phyloP scores from a whole-genome alignment of 1,140 invertebrate genomes.

The Anoplophora glabripennis region DNA sequence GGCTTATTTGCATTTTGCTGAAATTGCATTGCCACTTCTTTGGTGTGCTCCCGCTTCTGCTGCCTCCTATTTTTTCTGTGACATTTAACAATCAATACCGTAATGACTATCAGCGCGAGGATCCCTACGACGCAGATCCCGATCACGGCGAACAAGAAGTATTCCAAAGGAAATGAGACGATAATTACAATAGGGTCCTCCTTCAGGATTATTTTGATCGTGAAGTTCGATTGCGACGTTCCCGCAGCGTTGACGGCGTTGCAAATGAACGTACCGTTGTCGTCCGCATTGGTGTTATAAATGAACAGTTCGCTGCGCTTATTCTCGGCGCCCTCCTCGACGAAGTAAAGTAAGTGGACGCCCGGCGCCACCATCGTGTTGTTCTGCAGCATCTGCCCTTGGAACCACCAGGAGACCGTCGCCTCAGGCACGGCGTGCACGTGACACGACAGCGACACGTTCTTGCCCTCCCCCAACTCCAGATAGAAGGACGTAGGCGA shows the following conservation, averaged over 20 bases:
- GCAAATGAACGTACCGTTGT: constrained; percentile 80
- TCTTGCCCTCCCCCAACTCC: constrained; percentile 74
- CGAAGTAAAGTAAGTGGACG: constrained; percentile 63
- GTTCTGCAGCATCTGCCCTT: constrained; percentile 71
- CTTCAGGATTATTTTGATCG: constrained; percentile 69
- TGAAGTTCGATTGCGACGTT: constrained; percentile 70
- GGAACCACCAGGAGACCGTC: constrained; percentile 76
- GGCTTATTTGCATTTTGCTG: constrained; percentile 39
- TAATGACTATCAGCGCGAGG: constrained; percentile 60
- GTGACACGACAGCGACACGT: constrained; percentile 74
- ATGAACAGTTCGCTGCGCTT: constrained; percentile 74
- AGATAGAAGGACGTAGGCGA: constrained; percentile 67
- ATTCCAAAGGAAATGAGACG: constrained; percentile 64
- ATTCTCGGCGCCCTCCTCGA: constrained; percentile 66
- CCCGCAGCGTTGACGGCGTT: constrained; percentile 80
- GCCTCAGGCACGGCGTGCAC: constrained; percentile 76
- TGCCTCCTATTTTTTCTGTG: constrained; percentile 49
- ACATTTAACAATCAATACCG: constrained; percentile 60
- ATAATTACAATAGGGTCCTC: constrained; percentile 65
- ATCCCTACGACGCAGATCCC: constrained; percentile 55
- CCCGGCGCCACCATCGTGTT: constrained; percentile 63
- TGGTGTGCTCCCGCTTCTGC: constrained; percentile 41
- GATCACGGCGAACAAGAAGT: constrained; percentile 63
- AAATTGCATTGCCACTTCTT: constrained; percentile 45
- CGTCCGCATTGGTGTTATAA: constrained; percentile 67